A percentile compares a stretch with the other conserved stretches of the same genome.
phyloP scores from a whole-genome alignment of 2,113 vertebrate species.

The Marmota monax region DNA sequence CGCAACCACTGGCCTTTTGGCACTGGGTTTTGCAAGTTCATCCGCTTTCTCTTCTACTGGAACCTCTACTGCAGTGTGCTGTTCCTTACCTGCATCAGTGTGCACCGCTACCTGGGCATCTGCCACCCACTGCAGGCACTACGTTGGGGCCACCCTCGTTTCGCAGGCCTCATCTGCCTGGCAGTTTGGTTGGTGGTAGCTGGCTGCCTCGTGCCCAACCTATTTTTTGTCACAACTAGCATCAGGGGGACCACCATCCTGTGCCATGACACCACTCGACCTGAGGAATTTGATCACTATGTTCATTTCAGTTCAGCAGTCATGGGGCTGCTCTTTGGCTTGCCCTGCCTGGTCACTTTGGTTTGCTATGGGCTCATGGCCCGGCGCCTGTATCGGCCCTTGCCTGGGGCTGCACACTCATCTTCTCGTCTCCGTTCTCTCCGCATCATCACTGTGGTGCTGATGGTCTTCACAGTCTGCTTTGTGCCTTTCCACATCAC shows the following conservation, averaged over 20 bases:
- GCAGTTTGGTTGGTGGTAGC: slow-evolving; percentile 90
- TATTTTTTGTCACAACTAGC: slow-evolving; percentile 95
- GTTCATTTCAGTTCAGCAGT: slow-evolving; percentile 93
- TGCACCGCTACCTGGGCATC: slow-evolving; percentile 95
- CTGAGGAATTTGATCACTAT: slow-evolving; percentile 89
- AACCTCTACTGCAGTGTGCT: slow-evolving; percentile 98
- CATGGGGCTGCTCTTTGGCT: slow-evolving; percentile 93
- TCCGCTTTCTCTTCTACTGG: slow-evolving; percentile 95
- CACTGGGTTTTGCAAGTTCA: slow-evolving; percentile 90
- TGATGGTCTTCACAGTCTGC: slow-evolving; percentile 93
- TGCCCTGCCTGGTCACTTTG: slow-evolving; percentile 93
- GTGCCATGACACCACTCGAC: slow-evolving; percentile 95
- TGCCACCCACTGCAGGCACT: slow-evolving; percentile 94
- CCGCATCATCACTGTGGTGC: slow-evolving; percentile 92
- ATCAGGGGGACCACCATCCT: slow-evolving; percentile 89
- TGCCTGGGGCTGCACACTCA: slow-evolving; percentile 74
- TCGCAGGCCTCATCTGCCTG: slow-evolving; percentile 90
- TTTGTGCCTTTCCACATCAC: slow-evolving; percentile 98
- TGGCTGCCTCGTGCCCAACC: slow-evolving; percentile 93
- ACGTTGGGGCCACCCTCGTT: slow-evolving; percentile 87
- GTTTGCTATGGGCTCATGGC: slow-evolving; percentile 95
- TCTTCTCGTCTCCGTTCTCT: slow-evolving; percentile 90
- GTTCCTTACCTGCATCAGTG: slow-evolving; percentile 96
- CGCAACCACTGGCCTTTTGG: slow-evolving; percentile 96
- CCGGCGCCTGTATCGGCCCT: slow-evolving; percentile 87